Conservation (phyloP, 2,113 vertebrate species). For the Scomber colias region DNA sequence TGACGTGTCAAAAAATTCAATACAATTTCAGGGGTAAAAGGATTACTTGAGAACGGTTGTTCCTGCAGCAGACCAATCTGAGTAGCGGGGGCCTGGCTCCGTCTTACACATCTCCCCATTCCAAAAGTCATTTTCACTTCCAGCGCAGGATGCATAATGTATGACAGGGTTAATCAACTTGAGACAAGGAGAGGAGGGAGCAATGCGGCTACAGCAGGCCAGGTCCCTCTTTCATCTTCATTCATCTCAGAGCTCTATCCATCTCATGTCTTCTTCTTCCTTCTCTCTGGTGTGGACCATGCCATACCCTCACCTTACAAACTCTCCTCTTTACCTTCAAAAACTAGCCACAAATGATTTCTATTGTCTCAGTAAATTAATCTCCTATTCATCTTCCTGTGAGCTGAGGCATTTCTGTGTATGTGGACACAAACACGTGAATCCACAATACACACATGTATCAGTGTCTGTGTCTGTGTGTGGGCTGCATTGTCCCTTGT, state of each 20-base stretch:
- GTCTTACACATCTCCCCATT: slow-evolving; percentile 55
- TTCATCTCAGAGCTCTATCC: slow-evolving; percentile 6
- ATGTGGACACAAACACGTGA: not conserved
- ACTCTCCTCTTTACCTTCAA: not conserved
- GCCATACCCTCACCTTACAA: not conserved
- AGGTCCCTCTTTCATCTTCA: not conserved
- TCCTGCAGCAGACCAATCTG: slow-evolving; percentile 39
- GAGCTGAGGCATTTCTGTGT: slow-evolving; percentile 22
- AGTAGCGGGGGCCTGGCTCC: not conserved
- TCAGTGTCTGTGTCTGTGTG: slow-evolving; percentile 26
- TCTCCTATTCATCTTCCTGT: slow-evolving; percentile 66
- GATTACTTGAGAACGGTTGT: slow-evolving; percentile 41
- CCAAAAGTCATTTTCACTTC: slow-evolving; percentile 65
- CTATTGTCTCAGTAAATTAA: slow-evolving; percentile 81
- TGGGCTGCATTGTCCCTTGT: slow-evolving; percentile 2
- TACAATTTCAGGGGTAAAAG: slow-evolving; percentile 42
- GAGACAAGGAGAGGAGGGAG: slow-evolving; percentile 25
- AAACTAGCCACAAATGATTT: slow-evolving; percentile 78
- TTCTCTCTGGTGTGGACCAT: not conserved
- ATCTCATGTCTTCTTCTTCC: not conserved
- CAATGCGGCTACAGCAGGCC: slow-evolving; percentile 49
- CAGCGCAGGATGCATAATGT: slow-evolving; percentile 59
- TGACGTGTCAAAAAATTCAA: slow-evolving; percentile 47
- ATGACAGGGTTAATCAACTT: slow-evolving; percentile 62
- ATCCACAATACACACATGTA: slow-evolving; percentile 15